Base-by-base conservation (phyloP, 2,888 invertebrate genomes). In the Aquatica leii region DNA sequence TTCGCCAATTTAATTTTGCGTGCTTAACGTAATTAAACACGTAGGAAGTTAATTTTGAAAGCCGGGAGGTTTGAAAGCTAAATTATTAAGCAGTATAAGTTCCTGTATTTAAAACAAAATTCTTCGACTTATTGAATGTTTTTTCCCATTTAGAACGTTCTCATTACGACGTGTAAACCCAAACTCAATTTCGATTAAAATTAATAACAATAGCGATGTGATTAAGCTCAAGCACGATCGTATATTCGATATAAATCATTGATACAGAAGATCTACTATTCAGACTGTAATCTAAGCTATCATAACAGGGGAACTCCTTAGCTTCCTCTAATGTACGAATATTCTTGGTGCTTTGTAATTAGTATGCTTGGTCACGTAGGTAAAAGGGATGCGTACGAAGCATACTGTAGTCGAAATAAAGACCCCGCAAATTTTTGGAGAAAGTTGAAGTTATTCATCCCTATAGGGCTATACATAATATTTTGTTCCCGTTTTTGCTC, bases 361-460 rank as follows among this genome's bases (percentile, higher is more conserved):
- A 62, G 62, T 58, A 62, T 62, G 52, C 62, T 58, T 53, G 58
- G 62, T 62, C 62, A 62, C 62, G 62, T 62, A 62, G 53, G 46
- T 49, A 54, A 58, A 53, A 52, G 35, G 57, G 35, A 53, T 48
- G 48, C 31, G 49, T 37, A 41, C 49, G 48, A 58, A 48, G 53
- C 62, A 62, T 58, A 62, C 58, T 62, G 62, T 58, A 58, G 48
- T 62, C 46, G 41, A 53, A 59, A 59, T 53, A 53, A 59, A 59
- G 53, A 59, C 58, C 58, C 50, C 58, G 41, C 50, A 58, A 51
- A 62, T 51, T 62, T 57, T 56, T 57, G 35, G 56, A 21, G 34
- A 31, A 55, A 51, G 49, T 60, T 46, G 18, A 53, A 52, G 31
- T 52, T 59, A 59, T 59, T 59, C 49, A 59, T 59, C 54, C 53